phyloP scores from a whole-genome alignment of 2,113 vertebrate genomes.

The Dicrurus megarhynchus region DNA sequence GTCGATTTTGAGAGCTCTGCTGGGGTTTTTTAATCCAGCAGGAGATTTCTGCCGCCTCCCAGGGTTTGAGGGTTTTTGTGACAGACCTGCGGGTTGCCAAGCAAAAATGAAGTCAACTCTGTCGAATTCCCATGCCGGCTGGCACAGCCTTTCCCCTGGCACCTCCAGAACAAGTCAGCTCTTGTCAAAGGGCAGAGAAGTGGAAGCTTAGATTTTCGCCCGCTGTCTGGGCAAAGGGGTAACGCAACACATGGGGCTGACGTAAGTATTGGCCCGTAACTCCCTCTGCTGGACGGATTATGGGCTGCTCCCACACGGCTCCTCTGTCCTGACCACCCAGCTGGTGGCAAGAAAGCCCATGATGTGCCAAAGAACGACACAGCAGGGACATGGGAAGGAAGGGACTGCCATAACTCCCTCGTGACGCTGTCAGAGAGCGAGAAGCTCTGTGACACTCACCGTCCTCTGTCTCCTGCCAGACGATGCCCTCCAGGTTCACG shows the following conservation, averaged over 20 bases:
- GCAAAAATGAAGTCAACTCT: constrained; percentile 4
- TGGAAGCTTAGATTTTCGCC: neutral
- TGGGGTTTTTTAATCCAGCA: constrained; percentile 37
- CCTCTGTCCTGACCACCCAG: neutral
- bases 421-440: neutral
- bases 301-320: neutral
- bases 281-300: neutral
- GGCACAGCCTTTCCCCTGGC: neutral
- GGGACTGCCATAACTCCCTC: neutral
- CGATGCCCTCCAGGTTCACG: constrained; percentile 97
- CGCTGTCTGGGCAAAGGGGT: neutral
- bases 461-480: constrained; percentile 98
- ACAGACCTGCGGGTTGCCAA: neutral
- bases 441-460: constrained; percentile 79
- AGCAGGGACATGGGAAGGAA: neutral
- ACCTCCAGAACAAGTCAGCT: neutral
- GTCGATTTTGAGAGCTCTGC: constrained; percentile 11
- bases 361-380: neutral
- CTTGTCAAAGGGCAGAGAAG: neutral
- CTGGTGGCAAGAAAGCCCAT: neutral
- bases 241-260: neutral
- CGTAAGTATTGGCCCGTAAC: neutral
- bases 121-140: neutral
- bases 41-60: constrained; percentile 11
- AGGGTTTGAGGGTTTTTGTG: neutral